phyloP scores from a whole-genome alignment of 2,113 vertebrate species.

The Clinocottus analis region DNA sequence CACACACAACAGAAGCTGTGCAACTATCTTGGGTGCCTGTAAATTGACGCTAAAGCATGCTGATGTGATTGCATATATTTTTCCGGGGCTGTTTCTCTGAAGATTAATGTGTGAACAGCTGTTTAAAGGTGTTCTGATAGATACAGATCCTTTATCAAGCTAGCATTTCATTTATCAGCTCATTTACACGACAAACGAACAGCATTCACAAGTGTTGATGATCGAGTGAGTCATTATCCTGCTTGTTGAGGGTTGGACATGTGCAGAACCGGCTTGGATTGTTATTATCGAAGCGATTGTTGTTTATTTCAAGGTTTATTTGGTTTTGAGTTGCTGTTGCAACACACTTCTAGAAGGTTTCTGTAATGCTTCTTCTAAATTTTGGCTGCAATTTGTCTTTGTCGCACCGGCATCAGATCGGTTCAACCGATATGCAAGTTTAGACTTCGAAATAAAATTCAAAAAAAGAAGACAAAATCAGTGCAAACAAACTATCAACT shows the following conservation, averaged over 20 bases:
- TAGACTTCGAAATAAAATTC: not conserved
- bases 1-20: not conserved
- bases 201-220: not conserved
- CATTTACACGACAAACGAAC: not conserved
- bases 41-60: not conserved
- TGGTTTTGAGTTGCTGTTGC: not conserved
- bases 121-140: not conserved
- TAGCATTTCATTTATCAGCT: not conserved
- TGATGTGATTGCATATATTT: not conserved
- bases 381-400: not conserved
- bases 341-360: not conserved
- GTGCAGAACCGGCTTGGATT: not conserved
- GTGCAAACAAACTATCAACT: conserved; percentile 34
- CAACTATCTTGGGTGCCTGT: not conserved
- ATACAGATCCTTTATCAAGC: not conserved
- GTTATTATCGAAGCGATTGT: not conserved
- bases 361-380: not conserved
- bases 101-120: conserved; percentile 27
- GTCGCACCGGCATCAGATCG: not conserved
- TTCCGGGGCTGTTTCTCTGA: not conserved
- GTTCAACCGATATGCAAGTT: not conserved
- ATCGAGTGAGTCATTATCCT: not conserved
- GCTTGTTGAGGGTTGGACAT: not conserved
- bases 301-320: not conserved
- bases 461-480: conserved; percentile 13